Percentiles rank a stretch among this genome's conserved stretches.
Evolutionary conservation across 2,797 vertebrate genomes (phyloP).

Genomic region (Spinus pinus): DNA sequence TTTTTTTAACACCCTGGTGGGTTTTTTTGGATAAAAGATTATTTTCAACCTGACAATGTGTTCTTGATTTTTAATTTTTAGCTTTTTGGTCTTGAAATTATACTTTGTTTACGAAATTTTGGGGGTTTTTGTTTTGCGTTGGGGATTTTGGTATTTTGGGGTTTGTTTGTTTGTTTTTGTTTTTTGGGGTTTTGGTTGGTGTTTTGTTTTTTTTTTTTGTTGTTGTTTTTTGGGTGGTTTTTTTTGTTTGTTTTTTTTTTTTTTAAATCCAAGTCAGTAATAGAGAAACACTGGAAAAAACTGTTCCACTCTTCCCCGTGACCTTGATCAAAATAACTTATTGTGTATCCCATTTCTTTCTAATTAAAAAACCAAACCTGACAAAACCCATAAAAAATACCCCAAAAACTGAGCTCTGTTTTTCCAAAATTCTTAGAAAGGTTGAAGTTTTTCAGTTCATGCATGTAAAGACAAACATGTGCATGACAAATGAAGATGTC

Average conservation of each 20-base stretch:
- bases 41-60: background rate
- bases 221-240: too few species aligned
- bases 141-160: too few species aligned
- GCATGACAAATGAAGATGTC: constrained; percentile 19
- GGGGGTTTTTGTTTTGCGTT: background rate
- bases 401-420: background rate
- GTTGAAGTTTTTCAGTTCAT: background rate
- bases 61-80: background rate
- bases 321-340: background rate
- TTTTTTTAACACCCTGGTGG: accelerated
- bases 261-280: background rate
- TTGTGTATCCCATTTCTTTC: background rate
- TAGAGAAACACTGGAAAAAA: background rate
- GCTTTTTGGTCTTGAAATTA: background rate
- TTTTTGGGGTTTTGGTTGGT: background rate
- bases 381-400: background rate
- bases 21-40: background rate
- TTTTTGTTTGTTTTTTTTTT: background rate
- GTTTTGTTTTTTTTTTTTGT: too few species aligned
- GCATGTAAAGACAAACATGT: background rate
- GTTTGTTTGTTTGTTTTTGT: background rate
- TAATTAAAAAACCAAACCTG: background rate
- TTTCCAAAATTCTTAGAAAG: background rate
- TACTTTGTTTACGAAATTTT: background rate
- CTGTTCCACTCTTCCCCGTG: background rate